Base-by-base conservation (phyloP, 2,888 invertebrate species). In the Synanthedon vespiformis region DNA sequence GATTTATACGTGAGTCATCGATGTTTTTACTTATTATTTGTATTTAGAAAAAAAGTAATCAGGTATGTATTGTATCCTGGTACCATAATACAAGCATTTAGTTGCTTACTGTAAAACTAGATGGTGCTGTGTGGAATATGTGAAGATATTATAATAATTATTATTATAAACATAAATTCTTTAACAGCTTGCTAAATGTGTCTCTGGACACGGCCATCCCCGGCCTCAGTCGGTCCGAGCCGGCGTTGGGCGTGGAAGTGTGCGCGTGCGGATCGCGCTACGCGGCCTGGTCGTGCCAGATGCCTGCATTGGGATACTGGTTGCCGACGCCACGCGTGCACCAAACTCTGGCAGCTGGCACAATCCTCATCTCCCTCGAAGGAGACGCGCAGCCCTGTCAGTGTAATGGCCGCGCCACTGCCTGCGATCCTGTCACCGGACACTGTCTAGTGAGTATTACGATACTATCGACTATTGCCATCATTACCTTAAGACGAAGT, bases 271-370 rank as follows among this genome's bases (percentile, higher is more conserved):
- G 96, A 0, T 82, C 88, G 0, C 90, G 91, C 55, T 98, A 96
- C 82, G 90, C 92, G 58, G 94, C 95, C 0, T 90, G 92, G 0
- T 98, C 98, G 0, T 99, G 99, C 77, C 98, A 98, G 82, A 92
- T 93, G 70, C 95, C 96, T 0, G 93, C 92, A 44, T 76, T 89
- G 6, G 98, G 98, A 0, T 97, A 92, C 77, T 93, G 94, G 89
- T 91, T 92, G 72, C 91, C 92, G 44, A 80, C 83, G 34, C 81
- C 81, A 49, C 61, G 65, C 22, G 68, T 77, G 5, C 84, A 69
- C 49, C 71, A 81, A 77, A 80, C 63, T 72, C 78, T 65, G 50
- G 78, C 83, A 0, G 90, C 92, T 41, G 92, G 93, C 12, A 92
- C 92, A 0, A 91, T 93, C 55, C 90, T 94, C 18, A 94, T 96